These are phyloP conservation scores for Conops quadrifasciatus DNA, from an alignment of 2,888 invertebrate species.

Conservation along the genomic window DNA sequence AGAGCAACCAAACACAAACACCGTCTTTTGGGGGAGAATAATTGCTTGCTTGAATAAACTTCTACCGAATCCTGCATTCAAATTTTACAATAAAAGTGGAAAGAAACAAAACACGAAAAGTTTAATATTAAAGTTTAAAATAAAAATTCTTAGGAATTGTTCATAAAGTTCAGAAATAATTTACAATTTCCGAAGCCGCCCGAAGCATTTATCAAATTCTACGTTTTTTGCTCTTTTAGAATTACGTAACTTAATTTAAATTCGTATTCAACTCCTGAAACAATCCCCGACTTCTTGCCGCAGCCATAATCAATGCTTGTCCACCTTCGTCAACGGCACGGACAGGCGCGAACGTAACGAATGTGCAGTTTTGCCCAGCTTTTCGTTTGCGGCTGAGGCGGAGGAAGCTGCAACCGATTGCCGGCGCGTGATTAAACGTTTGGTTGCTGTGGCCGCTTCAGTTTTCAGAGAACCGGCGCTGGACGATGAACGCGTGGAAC, in stretches of 20 bases:
- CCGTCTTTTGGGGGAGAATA: neutral
- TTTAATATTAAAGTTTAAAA: neutral
- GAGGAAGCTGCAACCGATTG: constrained; percentile 60
- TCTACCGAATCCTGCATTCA: neutral
- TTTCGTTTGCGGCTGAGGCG: constrained; percentile 32
- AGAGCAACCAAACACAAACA: neutral
- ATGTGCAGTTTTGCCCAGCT: constrained; percentile 45
- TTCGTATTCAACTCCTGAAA: too few species aligned
- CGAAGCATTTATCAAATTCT: too few species aligned
- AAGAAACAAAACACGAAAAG: neutral
- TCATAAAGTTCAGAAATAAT: too few species aligned
- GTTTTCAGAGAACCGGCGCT: constrained; percentile 31
- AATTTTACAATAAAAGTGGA: neutral
- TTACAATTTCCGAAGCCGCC: too few species aligned
- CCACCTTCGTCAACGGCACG: constrained; percentile 65
- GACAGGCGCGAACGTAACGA: constrained; percentile 66
- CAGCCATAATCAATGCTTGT: constrained; percentile 55
- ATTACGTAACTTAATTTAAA: too few species aligned
- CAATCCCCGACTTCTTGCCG: neutral
- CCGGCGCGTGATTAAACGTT: constrained; percentile 61
- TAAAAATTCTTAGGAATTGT: neutral
- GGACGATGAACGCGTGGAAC: constrained; percentile 42
- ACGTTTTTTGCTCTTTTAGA: too few species aligned
- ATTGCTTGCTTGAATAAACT: neutral
- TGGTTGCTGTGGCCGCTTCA: constrained; percentile 43